These are phyloP conservation scores for Pyralis farinalis DNA, from an alignment of 2,888 invertebrate species.

Conservation along the genomic window DNA sequence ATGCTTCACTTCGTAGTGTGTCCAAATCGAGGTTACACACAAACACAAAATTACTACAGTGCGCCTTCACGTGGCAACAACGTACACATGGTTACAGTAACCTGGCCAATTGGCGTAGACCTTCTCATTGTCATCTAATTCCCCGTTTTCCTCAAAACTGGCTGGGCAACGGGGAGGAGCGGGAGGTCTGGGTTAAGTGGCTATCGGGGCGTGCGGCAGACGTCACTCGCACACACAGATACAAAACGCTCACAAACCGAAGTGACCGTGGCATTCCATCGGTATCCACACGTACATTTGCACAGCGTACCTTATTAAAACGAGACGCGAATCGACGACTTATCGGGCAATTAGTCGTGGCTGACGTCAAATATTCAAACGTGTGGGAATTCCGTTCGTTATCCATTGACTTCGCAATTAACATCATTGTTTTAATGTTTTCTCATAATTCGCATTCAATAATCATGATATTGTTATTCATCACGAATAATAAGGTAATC, in stretches of 20 bases:
- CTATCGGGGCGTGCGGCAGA: slow-evolving; percentile 63
- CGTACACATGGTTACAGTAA: slow-evolving; percentile 60
- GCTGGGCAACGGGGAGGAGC: slow-evolving; percentile 36
- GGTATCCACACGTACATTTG: slow-evolving; percentile 68
- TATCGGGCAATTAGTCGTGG: slow-evolving; percentile 80
- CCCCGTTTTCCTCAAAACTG: slow-evolving; percentile 32
- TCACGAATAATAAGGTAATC: too few relatives aligned
- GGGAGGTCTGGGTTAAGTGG: slow-evolving; percentile 43
- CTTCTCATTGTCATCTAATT: slow-evolving; percentile 48
- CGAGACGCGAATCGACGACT: slow-evolving; percentile 81
- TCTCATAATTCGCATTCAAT: background rate
- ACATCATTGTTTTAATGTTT: background rate
- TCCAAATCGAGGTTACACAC: slow-evolving; percentile 79
- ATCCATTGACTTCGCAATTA: slow-evolving; percentile 54
- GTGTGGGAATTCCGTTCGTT: slow-evolving; percentile 42
- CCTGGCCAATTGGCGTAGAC: slow-evolving; percentile 39
- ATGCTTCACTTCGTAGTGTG: slow-evolving; percentile 63
- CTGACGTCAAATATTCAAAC: slow-evolving; percentile 62
- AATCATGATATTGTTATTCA: too few relatives aligned
- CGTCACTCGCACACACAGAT: slow-evolving; percentile 69
- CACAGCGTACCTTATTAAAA: slow-evolving; percentile 79
- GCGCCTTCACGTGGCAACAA: slow-evolving; percentile 74
- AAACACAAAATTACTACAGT: slow-evolving; percentile 49
- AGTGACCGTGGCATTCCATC: slow-evolving; percentile 78
- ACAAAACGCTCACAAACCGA: slow-evolving; percentile 41